Evolutionary conservation across 2,888 invertebrate species (phyloP), one percentile per base, ranked within the genome.

Genomic region (Emmelina monodactyla): DNA sequence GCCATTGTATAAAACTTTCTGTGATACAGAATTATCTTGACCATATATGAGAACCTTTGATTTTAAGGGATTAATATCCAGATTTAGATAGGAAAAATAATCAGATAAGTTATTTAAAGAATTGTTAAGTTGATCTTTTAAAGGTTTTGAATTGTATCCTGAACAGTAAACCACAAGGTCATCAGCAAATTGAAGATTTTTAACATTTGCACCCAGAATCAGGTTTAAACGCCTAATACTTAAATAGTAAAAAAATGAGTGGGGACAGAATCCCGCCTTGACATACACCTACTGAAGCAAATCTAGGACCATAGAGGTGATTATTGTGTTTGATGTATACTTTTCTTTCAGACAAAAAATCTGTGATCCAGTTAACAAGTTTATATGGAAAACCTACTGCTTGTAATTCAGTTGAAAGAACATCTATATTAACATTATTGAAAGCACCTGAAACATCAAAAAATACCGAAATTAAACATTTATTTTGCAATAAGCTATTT

Each of bases 181-280:
- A 35, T 38, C 37, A 12, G 38, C 35, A 34, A 35, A 40, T 34
- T 44, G 39, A 14, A 41, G 15, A 14, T 41, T 44, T 28, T 22
- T 38, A 11, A 41, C 33, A 2, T 33, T 28, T 14, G 38, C 16
- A 11, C 40, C 41, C 9, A 43, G 22, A 14, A 41, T 34, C 2
- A 25, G 28, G 31, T 39, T 42, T 28, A 44, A 15, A n/a, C n/a
- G n/a, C n/a, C 13, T 28, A 28, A 22, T 34, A 35, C 16, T 41
- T 44, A 29, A 39, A 42, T 16, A 43, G 30, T 15, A 41, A 33
- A 31, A 35, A 43, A 2, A 41, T 19, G 9, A 42, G 25, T 2
- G 42, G 33, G 12, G 32, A 32, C 22, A 42, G 22, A 14, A 39
- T 41, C 9, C 42, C 39, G 9, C 41, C 43, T 32, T 43, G 44